Evolutionary conservation across 2,797 vertebrate genomes (phyloP), one percentile per base, ranked within the genome.

Genomic region (Neomorphus geoffroyi): DNA sequence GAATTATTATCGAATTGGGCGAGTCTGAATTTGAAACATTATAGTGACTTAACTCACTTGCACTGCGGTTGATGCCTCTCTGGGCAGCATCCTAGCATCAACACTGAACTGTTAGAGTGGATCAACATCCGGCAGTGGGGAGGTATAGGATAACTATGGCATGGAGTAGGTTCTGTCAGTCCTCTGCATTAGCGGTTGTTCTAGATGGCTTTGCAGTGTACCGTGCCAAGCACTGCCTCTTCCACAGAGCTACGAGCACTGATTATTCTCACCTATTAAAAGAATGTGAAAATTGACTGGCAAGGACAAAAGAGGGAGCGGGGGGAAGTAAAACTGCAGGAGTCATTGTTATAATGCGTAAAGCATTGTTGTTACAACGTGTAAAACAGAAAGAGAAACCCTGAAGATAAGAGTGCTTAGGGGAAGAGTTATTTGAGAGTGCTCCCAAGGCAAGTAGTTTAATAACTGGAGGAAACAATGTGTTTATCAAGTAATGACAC

Each of bases 71-170:
- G 60, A 12, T 41, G 10, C 41, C 33, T 62, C 74, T 78, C 60
- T 82, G 50, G 32, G 73, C 54, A 89, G 43, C 51, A 66, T 79
- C 41, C 32, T 77, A n/a, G 35, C 54, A 75, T 62, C 72, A 58
- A 0, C 2, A 75, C 24, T 32, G 73, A 78, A 7, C 2, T 18
- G 24, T 19, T 22, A n/a, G 54, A 7, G 2, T 56, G 62, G 78
- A 27, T 32, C 50, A 41, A 13, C 19, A 37, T 57, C 35, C 71
- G 37, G 32, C 19, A 15, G 26, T 11, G 3, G 4, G 43, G 61
- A 79, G 28, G 19, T 62, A 41, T 18, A 66, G n/a, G 32, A 6
- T 33, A 33, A 13, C 30, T 56, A 26, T n/a, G 61, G 30, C 19
- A 18, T 8, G 17, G 57, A 92, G 16, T 10, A 69, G 6, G 17